Conservation (phyloP, 2,888 invertebrate genomes). For the Luffia ferchaultella region DNA sequence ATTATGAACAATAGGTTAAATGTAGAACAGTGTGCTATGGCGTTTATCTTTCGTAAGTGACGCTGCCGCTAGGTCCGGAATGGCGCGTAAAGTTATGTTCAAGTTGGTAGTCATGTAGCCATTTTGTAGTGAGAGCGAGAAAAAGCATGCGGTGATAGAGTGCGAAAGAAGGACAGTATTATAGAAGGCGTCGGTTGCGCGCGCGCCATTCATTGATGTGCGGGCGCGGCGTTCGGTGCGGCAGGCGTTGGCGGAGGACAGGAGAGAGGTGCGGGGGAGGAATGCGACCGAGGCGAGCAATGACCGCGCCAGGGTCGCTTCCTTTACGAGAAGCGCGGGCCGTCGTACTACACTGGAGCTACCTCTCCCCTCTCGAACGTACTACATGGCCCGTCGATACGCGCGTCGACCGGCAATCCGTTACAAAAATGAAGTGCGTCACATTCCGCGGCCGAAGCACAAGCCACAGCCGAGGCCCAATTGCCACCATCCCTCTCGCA, state of each 20-base stretch:
- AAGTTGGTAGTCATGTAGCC: no score
- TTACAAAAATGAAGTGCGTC: constrained; percentile 64
- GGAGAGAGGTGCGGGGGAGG: constrained; percentile 36
- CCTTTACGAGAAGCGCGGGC: constrained; percentile 62
- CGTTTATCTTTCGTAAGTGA: no score
- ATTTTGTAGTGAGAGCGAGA: no score
- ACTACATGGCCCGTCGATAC: constrained; percentile 48
- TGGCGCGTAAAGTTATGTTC: no score
- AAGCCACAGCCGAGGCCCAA: no score
- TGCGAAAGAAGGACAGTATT: constrained; percentile 38
- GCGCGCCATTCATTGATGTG: constrained; percentile 62
- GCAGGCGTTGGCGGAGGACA: constrained; percentile 15
- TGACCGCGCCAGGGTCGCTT: constrained; percentile 66
- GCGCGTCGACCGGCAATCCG: constrained; percentile 28
- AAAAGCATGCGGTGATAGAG: no score
- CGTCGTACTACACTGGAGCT: constrained; percentile 55
- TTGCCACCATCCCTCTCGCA: constrained; percentile 39
- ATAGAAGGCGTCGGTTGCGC: constrained; percentile 42
- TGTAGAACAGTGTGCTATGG: no score
- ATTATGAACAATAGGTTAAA: no score
- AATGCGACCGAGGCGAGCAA: constrained; percentile 65
- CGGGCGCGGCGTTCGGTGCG: constrained; percentile 43
- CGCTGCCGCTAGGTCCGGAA: no score
- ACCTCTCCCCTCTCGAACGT: constrained; percentile 32
- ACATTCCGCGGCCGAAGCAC: constrained; percentile 49